Evolutionary conservation across 2,797 vertebrate genomes (phyloP), one percentile per base, ranked within the genome.

Genomic region (Acipenser oxyrinchus): DNA sequence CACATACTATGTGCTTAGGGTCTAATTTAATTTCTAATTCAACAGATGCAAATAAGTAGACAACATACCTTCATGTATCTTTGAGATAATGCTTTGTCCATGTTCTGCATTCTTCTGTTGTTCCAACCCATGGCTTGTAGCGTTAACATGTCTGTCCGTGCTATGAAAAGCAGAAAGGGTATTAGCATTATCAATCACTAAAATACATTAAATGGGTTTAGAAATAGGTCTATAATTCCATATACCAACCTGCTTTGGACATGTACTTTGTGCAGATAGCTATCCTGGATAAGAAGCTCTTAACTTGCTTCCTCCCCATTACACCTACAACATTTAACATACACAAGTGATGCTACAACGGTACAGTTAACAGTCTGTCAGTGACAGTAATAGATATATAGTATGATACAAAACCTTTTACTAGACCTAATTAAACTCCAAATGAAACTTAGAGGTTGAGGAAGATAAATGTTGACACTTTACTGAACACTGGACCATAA

Each of bases 81-180:
- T 62, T 15, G 18, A 48, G 61, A 62, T 11, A 62, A 37, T 15
- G 61, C 13, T 37, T 62, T 15, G 10, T 62, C 15, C 11, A 62
- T 15, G 7, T 15, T 15, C 13, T 18, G 13, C 18, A 4, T 50
- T 53, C 7, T 13, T 63, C 58, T 37, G 51, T 58, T 18, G 57
- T 70, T 73, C 68, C 71, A 72, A 50, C 62, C 62, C 51, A 68
- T 68, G 51, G 60, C 60, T 66, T 72, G 67, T 23, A 72, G 12
- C 51, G 67, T 72, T 48, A 65, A 15, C 62, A 72, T 63, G 23
- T 73, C 65, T 55, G 63, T 15, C 49, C 23, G 10, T 65, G 52
- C 69, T 73, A 48, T 65, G 37, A 10, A 65, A 69, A 64, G 10
- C 13, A 66, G 15, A 63, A 66, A 66, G 62, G 8, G 66, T 15